Evolutionary conservation across 1,140 invertebrate species (phyloP).

Genomic region (Drosophila repletoides): DNA sequence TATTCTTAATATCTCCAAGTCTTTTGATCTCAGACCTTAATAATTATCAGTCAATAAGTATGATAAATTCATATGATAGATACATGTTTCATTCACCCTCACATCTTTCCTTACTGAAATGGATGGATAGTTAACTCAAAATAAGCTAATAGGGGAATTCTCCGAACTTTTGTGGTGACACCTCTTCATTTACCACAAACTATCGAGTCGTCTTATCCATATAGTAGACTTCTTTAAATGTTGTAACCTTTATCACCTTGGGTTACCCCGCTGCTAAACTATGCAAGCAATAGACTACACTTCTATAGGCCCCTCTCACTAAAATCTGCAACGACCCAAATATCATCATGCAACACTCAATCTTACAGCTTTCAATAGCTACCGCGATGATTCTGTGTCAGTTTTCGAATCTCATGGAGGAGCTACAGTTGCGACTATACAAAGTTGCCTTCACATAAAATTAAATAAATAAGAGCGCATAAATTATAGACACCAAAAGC

Average conservation of each 20-base stretch:
- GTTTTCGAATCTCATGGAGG: neutral
- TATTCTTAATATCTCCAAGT: no score
- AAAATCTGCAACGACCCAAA: slow-evolving; percentile 24
- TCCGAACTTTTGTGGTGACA: neutral
- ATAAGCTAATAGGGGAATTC: neutral
- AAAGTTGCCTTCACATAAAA: slow-evolving; percentile 57
- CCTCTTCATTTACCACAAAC: no score
- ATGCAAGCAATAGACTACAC: neutral
- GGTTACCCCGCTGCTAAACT: neutral
- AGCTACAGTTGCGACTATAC: slow-evolving; percentile 16
- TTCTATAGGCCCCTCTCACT: neutral
- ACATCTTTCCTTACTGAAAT: no score
- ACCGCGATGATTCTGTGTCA: neutral
- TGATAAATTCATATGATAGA: no score
- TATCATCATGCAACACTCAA: slow-evolving; percentile 29
- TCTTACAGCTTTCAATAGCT: slow-evolving; percentile 30
- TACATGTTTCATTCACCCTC: no score
- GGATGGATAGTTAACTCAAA: neutral
- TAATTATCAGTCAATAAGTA: no score
- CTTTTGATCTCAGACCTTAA: no score
- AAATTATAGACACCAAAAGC: slow-evolving; percentile 47
- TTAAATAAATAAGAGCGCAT: slow-evolving; percentile 73
- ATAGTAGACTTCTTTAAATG: neutral
- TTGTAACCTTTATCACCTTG: slow-evolving; percentile 10
- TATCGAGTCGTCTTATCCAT: neutral